Base-by-base conservation (phyloP, 2,113 vertebrate species). In the Argyrosomus japonicus region DNA sequence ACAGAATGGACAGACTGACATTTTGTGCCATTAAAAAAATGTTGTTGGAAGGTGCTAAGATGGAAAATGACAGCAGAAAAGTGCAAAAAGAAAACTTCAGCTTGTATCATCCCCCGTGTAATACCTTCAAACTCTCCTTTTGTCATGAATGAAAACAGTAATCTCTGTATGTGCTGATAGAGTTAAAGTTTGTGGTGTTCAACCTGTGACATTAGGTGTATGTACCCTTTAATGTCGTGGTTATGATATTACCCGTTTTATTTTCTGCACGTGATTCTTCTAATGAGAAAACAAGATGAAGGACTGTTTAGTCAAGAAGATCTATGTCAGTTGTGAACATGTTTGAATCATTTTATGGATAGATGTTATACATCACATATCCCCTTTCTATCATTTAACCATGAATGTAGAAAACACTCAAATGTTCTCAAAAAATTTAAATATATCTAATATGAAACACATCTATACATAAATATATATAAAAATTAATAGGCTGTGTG, bases 371-470 rank as follows among this genome's bases (percentile, higher is more conserved):
- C 64, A 40, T 60, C 7, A 45, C 3, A 11, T 50, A 63, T 61
- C 4, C 1, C 51, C 13, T 45, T 29, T 3, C 2, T 27, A 13
- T 40, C 25, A 47, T 79, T 43, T 47, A 87, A 81, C 40, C 63
- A n/a, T 79, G 47, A 79, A 85, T 75, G 69, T 79, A 81, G 2
- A 63, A 84, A 83, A 84, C 19, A 74, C 11, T 74, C 32, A 43
- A 10, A 64, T 23, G 8, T 8, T 57, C 27, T 71, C 40, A 47
- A 32, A 79, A 53, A 70, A 48, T 78, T 63, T 21, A 64, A 77
- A 74, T 53, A 83, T 70, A 77, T 64, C 17, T 19, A 50, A 83
- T 19, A 23, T 32, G 27, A 78, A 79, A 73, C 61, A 79, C 47
- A 65, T 75, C 2, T 54, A 51, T n/a, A 79, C 47, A 65, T 75